Evolutionary conservation across 1,140 invertebrate genomes (phyloP).

Genomic region (Watersipora subatra): DNA sequence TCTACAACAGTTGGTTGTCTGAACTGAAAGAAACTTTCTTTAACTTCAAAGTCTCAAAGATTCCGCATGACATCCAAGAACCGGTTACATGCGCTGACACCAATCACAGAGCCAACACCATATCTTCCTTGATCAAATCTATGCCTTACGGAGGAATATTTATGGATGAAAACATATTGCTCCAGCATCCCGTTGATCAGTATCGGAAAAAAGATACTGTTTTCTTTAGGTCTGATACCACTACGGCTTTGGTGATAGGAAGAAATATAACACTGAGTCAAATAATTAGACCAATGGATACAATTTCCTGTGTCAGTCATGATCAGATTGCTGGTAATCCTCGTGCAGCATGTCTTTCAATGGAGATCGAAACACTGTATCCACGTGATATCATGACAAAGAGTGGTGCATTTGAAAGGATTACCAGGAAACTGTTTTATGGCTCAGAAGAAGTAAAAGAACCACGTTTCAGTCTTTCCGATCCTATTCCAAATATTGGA

Average conservation of each 20-base stretch:
- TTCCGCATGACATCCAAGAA: neutral
- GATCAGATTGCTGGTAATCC: neutral
- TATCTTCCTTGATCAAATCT: neutral
- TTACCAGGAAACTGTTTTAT: conserved; percentile 13
- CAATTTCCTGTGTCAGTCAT: neutral
- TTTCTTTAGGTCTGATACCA: neutral
- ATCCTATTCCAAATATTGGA: conserved; percentile 21
- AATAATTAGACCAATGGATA: neutral
- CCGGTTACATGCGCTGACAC: neutral
- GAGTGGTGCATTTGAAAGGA: conserved; percentile 7
- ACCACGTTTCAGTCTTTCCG: conserved; percentile 9
- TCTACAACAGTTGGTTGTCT: neutral
- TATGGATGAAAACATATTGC: conserved; percentile 11
- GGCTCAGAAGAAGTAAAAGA: conserved; percentile 8
- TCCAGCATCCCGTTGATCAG: conserved; percentile 5
- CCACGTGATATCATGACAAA: conserved; percentile 11
- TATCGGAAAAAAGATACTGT: neutral
- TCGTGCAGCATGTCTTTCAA: neutral
- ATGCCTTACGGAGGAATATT: conserved; percentile 14
- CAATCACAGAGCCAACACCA: neutral
- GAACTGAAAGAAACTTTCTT: neutral
- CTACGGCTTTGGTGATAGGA: neutral
- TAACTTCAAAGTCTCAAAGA: neutral
- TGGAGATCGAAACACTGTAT: conserved; percentile 11
- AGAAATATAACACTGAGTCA: neutral